Evolutionary conservation across 1,140 invertebrate genomes (phyloP).

Genomic region (Euura lappo): DNA sequence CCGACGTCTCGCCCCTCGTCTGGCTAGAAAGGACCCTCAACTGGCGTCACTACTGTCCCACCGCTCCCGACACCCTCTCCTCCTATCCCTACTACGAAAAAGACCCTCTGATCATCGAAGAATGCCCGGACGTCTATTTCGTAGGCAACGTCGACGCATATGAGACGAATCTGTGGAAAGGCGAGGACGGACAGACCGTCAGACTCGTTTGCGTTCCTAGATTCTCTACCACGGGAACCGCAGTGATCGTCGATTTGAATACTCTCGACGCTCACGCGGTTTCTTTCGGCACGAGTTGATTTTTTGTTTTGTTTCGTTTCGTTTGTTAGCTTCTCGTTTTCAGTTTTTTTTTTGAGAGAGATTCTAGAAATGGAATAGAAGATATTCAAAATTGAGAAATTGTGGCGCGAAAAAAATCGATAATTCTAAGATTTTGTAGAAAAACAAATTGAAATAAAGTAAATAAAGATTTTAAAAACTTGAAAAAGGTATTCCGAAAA

Average conservation of each 20-base stretch:
- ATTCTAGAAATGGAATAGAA: no score
- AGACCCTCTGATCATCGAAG: constrained; percentile 88
- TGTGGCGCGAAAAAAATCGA: no score
- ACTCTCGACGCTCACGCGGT: constrained; percentile 70
- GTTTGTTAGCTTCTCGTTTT: no score
- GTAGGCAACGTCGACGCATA: constrained; percentile 83
- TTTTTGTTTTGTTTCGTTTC: not conserved
- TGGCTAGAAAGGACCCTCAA: constrained; percentile 74
- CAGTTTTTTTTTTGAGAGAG: no score
- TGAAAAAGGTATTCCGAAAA: no score
- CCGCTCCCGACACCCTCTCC: constrained; percentile 89
- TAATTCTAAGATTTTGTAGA: no score
- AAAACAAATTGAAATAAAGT: no score
- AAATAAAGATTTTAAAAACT: no score
- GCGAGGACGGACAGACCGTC: constrained; percentile 66
- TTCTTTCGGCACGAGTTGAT: constrained; percentile 55
- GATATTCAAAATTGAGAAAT: no score
- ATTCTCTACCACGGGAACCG: constrained; percentile 68
- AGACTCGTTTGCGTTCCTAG: constrained; percentile 72
- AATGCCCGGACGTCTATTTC: constrained; percentile 91
- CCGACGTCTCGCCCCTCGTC: constrained; percentile 37
- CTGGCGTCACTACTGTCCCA: constrained; percentile 91
- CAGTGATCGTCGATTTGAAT: constrained; percentile 71
- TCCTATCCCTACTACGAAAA: constrained; percentile 84
- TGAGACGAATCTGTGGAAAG: constrained; percentile 71